phyloP scores from a whole-genome alignment of 2,797 vertebrate species.

The Pangasius larnaudii region DNA sequence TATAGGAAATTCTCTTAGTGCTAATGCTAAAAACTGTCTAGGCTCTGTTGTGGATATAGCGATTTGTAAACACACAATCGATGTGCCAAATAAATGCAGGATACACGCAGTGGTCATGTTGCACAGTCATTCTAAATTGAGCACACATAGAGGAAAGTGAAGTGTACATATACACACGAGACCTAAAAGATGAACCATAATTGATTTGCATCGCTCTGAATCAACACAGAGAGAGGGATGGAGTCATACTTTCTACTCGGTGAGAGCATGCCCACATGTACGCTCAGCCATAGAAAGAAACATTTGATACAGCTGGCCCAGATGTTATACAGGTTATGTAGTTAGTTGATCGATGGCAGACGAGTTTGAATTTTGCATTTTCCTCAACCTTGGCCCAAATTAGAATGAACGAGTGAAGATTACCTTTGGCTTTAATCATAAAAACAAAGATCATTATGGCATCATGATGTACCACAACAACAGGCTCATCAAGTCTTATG shows the following conservation, averaged over 20 bases:
- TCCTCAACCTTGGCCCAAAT: slow-evolving; percentile 60
- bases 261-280: not conserved
- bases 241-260: not conserved
- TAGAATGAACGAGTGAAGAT: slow-evolving; percentile 84
- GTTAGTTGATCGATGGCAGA: not conserved
- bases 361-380: not conserved
- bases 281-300: not conserved
- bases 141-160: not conserved
- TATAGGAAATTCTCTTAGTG: not conserved
- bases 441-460: slow-evolving; percentile 78
- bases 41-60: not conserved
- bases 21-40: not conserved
- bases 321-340: not conserved
- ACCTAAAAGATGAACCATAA: not conserved
- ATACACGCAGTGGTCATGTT: not conserved
- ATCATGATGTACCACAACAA: slow-evolving; percentile 88
- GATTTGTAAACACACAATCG: not conserved
- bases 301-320: not conserved
- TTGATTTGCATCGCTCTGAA: not conserved
- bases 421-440: slow-evolving; percentile 80
- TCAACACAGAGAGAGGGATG: not conserved
- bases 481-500: slow-evolving; percentile 81
- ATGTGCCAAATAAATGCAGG: not conserved
- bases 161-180: not conserved
- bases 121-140: not conserved